Percentiles rank a stretch among this genome's conserved stretches.
phyloP scores from a whole-genome alignment of 1,140 invertebrate genomes.

The Olivierus martensii region DNA sequence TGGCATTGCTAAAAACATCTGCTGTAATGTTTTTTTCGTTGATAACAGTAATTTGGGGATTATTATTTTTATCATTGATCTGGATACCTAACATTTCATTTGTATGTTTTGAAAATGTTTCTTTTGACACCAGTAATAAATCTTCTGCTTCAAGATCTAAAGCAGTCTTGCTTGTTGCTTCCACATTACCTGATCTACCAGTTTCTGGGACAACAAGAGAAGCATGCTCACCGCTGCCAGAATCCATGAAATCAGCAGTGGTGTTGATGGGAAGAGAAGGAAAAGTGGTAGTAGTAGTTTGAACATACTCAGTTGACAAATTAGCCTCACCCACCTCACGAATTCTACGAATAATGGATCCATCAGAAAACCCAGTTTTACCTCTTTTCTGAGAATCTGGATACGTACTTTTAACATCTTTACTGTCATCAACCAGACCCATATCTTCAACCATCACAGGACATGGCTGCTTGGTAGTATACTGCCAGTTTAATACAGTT shows the following conservation, averaged over 20 bases:
- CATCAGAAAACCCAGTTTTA: slow-evolving; percentile 5
- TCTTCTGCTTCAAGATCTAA: too few species aligned
- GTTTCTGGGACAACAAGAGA: slow-evolving; percentile 5
- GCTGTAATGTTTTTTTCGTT: too few species aligned
- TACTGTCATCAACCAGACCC: slow-evolving; percentile 11
- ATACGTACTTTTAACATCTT: slow-evolving; percentile 18
- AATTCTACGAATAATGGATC: slow-evolving; percentile 2
- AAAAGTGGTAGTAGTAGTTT: background rate
- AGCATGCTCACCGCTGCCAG: slow-evolving; percentile 8
- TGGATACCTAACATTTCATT: too few species aligned
- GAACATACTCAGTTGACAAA: background rate
- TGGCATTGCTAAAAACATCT: too few species aligned
- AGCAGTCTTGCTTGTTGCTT: background rate
- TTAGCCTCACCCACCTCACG: slow-evolving; percentile 1
- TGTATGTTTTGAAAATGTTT: too few species aligned
- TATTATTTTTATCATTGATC: too few species aligned
- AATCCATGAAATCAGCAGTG: background rate
- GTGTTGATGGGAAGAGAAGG: background rate
- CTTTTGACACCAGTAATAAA: too few species aligned
- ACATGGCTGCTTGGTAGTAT: slow-evolving; percentile 16
- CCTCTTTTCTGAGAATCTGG: slow-evolving; percentile 1
- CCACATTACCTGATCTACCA: slow-evolving; percentile 5
- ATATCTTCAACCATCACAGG: slow-evolving; percentile 20
- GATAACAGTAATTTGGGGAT: too few species aligned
- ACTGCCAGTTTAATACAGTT: slow-evolving; percentile 17